Conservation (phyloP, 2,888 invertebrate genomes). For the Hyppa rectilinea region DNA sequence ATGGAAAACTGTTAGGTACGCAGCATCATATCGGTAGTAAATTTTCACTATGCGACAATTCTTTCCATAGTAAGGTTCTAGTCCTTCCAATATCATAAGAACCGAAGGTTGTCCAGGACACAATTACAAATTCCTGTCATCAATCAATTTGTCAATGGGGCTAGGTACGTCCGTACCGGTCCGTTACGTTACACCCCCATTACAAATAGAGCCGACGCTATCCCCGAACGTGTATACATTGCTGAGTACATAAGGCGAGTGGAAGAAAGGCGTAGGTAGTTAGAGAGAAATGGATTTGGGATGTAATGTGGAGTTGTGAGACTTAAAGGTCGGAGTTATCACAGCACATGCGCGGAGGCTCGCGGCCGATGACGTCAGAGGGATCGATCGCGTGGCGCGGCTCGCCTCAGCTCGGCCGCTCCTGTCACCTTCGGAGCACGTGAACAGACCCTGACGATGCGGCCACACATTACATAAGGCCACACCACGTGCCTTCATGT, state of each 20-base stretch:
- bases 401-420: constrained; percentile 67
- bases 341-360: constrained; percentile 72
- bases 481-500: constrained; percentile 78
- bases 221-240: constrained; percentile 34
- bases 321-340: constrained; percentile 62
- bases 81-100: not conserved
- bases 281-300: constrained; percentile 66
- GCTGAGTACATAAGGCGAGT: constrained; percentile 18
- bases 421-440: constrained; percentile 78
- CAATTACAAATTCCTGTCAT: constrained; percentile 69
- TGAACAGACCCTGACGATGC: constrained; percentile 69
- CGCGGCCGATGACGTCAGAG: constrained; percentile 84
- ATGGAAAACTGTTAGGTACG: not conserved
- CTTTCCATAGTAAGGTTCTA: not conserved
- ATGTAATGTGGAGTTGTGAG: constrained; percentile 40
- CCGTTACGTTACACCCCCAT: constrained; percentile 63
- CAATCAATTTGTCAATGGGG: constrained; percentile 87
- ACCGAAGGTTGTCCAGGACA: constrained; percentile 11
- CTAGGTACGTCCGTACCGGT: constrained; percentile 65
- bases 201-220: constrained; percentile 19
- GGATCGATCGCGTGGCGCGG: constrained; percentile 80
- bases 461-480: constrained; percentile 81
- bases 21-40: not conserved
- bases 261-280: not conserved
- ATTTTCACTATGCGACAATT: not conserved